Percentiles rank a stretch among this genome's conserved stretches.
These are phyloP conservation scores for Drosophila monieri DNA, from an alignment of 2,888 invertebrate genomes.

Conservation along the genomic window DNA sequence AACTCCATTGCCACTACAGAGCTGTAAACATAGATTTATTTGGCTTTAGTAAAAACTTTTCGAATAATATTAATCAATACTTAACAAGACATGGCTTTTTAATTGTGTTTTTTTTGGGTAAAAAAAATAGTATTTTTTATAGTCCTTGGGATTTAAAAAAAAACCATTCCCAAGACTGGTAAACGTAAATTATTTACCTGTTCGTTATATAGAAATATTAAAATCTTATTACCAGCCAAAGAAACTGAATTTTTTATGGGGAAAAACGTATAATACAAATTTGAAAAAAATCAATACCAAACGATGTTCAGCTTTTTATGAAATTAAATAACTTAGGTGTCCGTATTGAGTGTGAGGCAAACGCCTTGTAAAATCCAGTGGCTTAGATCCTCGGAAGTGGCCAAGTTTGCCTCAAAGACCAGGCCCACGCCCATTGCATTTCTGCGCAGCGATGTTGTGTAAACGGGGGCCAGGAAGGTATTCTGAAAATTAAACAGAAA, in stretches of 20 bases:
- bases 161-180: neutral
- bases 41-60: conserved; percentile 47
- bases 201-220: neutral
- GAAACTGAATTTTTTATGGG: conserved; percentile 5
- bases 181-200: too few species aligned
- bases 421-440: conserved; percentile 96
- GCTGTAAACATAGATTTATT: conserved; percentile 54
- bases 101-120: neutral
- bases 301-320: conserved; percentile 1
- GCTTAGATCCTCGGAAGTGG: conserved; percentile 91
- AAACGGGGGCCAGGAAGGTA: conserved; percentile 94
- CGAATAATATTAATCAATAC: conserved; percentile 37
- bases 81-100: conserved; percentile 5
- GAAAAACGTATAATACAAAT: conserved; percentile 30
- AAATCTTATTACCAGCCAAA: neutral
- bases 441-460: conserved; percentile 93
- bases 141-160: neutral
- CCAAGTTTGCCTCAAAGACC: conserved; percentile 95
- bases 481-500: conserved; percentile 86
- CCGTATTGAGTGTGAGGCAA: conserved; percentile 93
- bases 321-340: conserved; percentile 79
- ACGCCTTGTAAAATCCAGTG: conserved; percentile 97
- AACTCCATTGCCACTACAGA: conserved; percentile 60
- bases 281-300: conserved; percentile 18
- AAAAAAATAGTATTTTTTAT: neutral